Evolutionary conservation across 2,797 vertebrate genomes (phyloP), one percentile per base, ranked within the genome.

Genomic region (Gobionotothen gibberifrons): DNA sequence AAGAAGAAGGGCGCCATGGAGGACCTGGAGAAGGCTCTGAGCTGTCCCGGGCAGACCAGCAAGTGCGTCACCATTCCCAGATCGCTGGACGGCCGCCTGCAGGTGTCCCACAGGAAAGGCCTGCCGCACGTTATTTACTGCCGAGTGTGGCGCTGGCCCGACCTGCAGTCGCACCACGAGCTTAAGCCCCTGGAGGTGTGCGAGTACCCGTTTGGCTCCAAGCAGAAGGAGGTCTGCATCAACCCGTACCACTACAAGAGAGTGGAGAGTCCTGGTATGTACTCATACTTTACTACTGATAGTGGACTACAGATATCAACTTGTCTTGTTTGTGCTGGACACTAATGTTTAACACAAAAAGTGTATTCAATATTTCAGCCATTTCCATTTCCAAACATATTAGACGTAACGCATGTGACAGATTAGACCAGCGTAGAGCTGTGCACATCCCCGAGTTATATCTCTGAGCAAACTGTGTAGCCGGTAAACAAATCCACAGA

Each of bases 1-100:
- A 99, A 98, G 94, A 99, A 99, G 83, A 99, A 99, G 32, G 98
- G 98, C 13, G 98, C 97, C 70, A 99, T 99, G 98, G 98, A 99
- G 84, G 98, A 99, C 87, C 92, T 99, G 86, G 98, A 99, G 92
- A 99, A 98, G 90, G 97, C 98, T 9, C 90, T 99, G 78, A 99
- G 98, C 86, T 98, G 97, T 69, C 98, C 98, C 0, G 98, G 98
- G 43, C 97, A 99, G 85, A 96, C 97, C 29, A 98, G 97, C 94
- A 99, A 98, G 88, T 99, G 98, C 14, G 98, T 99, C 46, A 99
- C 98, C 49, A 99, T 99, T 86, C 98, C 97, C 0, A 95, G 98
- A 82, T 99, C 98, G 3, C 88, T 99, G 76, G 98, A 99, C 17
- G 98, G 98, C 19, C 94, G 98, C 40, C 95, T 99, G 19, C 98